Conservation (phyloP, 2,888 invertebrate species). For the Caenorhabditis wallacei region DNA sequence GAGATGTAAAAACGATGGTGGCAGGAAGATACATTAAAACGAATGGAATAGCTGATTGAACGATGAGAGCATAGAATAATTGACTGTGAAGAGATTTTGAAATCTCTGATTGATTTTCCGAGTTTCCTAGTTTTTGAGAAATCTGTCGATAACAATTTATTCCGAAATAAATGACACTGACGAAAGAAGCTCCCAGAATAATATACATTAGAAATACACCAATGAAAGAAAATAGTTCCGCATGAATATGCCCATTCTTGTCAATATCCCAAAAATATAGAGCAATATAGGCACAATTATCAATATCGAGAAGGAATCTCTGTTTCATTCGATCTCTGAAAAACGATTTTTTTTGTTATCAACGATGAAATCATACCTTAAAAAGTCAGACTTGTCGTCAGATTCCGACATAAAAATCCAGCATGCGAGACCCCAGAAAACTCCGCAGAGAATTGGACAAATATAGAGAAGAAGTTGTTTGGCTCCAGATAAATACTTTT, state of each 20-base stretch:
- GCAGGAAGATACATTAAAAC: slow-evolving; percentile 50
- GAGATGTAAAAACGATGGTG: slow-evolving; percentile 42
- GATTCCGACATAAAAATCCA: neutral
- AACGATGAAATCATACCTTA: neutral
- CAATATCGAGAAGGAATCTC: neutral
- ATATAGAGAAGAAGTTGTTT: neutral
- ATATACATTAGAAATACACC: neutral
- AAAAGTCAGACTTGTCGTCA: neutral
- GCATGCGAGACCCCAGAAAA: neutral
- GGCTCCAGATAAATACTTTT: neutral
- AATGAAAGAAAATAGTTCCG: neutral
- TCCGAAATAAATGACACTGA: slow-evolving; percentile 46
- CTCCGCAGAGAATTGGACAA: slow-evolving; percentile 1
- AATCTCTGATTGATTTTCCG: neutral
- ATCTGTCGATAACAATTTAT: slow-evolving; percentile 26
- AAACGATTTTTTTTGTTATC: neutral
- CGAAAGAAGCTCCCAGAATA: neutral
- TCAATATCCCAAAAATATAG: slow-evolving; percentile 9
- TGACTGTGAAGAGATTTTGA: slow-evolving; percentile 40
- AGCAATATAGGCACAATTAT: neutral
- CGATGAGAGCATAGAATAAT: slow-evolving; percentile 39
- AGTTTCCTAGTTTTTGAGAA: neutral
- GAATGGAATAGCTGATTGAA: slow-evolving; percentile 34
- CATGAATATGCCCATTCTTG: neutral
- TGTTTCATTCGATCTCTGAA: neutral